Evolutionary conservation across 2,113 vertebrate species (phyloP), one percentile per base, ranked within the genome.

Genomic region (Anolis carolinensis): DNA sequence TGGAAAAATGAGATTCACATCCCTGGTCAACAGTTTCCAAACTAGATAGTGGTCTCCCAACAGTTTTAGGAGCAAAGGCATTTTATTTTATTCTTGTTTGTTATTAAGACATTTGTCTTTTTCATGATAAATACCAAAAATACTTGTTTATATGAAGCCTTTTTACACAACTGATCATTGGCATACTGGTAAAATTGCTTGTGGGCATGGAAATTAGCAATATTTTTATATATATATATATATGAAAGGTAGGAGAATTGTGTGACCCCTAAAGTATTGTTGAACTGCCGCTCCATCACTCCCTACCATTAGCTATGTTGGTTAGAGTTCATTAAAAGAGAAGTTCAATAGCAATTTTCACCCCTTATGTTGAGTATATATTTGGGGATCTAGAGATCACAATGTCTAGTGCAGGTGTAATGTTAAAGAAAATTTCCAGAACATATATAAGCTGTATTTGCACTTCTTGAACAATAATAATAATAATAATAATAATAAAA

Each of bases 1-100:
- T 94, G 90, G 93, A 96, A 97, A 96, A 97, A 96, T 96, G 96
- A 96, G 95, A 95, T 95, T 95, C 91, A 91, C 89, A 92, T 91
- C 87, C 73, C 91, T 95, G 90, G 93, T 93, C 93, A 94, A 86
- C 94, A 94, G 85, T 94, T 96, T 95, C 91, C 95, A 96, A 93
- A 94, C 95, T 95, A 95, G 95, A 96, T 96, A 96, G 95, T 89
- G 91, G 96, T 86, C 92, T 91, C 93, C 93, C 92, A 94, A 92
- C 94, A 87, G 86, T 96, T 97, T 95, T 95, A 90, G 91, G 86
- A 92, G 81, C 74, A 95, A 89, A 91, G 83, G 59, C 70, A 87
- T 94, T 95, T 30, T 27, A 27, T 2, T 65, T 20, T 27, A 27
- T 27, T 95, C 93, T 93, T 95, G 95, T 93, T 92, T 89, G 91